Percentiles rank a stretch among this genome's conserved stretches.
Evolutionary conservation across 2,888 invertebrate genomes (phyloP).

Genomic region (Drosophila yooni): DNA sequence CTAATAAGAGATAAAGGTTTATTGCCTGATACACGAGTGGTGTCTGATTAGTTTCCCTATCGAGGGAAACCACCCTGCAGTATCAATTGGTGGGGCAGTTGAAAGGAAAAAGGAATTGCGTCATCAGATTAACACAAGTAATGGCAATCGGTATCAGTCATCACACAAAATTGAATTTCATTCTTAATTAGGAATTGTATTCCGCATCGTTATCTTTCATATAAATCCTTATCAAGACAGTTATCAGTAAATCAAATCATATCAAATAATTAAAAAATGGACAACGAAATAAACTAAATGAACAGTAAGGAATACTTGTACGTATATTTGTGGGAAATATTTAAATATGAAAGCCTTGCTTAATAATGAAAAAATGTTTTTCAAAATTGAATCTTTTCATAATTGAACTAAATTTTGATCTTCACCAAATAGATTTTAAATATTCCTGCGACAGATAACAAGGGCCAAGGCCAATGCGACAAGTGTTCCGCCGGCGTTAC

Average conservation of each 20-base stretch:
- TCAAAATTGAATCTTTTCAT: background rate
- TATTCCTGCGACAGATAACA: background rate
- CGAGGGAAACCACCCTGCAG: background rate
- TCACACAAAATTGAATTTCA: background rate
- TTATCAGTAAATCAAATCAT: background rate
- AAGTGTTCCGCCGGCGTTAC: background rate
- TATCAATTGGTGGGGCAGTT: background rate
- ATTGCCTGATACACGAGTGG: conserved; percentile 5
- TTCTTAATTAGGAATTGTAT: background rate
- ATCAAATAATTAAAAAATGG: no score
- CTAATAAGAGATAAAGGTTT: conserved; percentile 8
- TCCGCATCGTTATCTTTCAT: background rate
- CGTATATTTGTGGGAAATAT: background rate
- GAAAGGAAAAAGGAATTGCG: background rate
- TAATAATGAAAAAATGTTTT: background rate
- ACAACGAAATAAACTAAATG: no score
- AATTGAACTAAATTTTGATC: background rate
- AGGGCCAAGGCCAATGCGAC: conserved; percentile 21
- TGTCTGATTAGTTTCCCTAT: background rate
- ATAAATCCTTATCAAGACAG: background rate
- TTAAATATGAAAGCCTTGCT: background rate
- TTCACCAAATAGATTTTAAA: background rate
- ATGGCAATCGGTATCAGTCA: background rate
- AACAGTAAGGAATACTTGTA: background rate
- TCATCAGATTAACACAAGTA: background rate